Evolutionary conservation across 1,140 invertebrate genomes (phyloP).

Genomic region (Caenorhabditis tropicalis): DNA sequence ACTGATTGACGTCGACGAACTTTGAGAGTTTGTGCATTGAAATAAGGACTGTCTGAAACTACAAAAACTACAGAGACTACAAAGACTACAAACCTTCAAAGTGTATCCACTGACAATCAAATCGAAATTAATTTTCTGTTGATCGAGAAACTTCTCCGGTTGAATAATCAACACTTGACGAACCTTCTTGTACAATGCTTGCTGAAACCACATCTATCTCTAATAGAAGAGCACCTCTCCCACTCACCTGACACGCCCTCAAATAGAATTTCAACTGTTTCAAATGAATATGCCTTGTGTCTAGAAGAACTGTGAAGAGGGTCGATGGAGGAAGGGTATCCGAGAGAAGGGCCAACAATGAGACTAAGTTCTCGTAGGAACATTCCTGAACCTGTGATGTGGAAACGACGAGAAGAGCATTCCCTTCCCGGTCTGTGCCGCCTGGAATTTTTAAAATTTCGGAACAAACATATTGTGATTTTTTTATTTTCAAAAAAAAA

Average conservation of each 20-base stretch:
- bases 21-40: constrained; percentile 56
- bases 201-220: not conserved
- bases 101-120: constrained; percentile 41
- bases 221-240: not conserved
- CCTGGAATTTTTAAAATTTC: not conserved
- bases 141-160: constrained; percentile 54
- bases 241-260: constrained; percentile 21
- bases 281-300: constrained; percentile 21
- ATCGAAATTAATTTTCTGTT: constrained; percentile 55
- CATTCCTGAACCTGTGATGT: constrained; percentile 27
- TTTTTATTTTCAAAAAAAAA: no score
- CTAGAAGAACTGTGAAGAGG: constrained; percentile 7
- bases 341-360: not conserved
- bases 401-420: not conserved
- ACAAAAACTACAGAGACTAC: not conserved
- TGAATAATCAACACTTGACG: constrained; percentile 50
- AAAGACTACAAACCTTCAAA: constrained; percentile 38
- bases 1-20: constrained; percentile 45
- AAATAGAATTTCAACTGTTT: constrained; percentile 35
- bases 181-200: constrained; percentile 51
- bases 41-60: constrained; percentile 20
- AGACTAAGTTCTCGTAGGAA: constrained; percentile 3
- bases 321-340: constrained; percentile 1
- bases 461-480: no score
- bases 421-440: constrained; percentile 1